phyloP scores from a whole-genome alignment of 1,140 invertebrate species.

The Bombus pascuorum region DNA sequence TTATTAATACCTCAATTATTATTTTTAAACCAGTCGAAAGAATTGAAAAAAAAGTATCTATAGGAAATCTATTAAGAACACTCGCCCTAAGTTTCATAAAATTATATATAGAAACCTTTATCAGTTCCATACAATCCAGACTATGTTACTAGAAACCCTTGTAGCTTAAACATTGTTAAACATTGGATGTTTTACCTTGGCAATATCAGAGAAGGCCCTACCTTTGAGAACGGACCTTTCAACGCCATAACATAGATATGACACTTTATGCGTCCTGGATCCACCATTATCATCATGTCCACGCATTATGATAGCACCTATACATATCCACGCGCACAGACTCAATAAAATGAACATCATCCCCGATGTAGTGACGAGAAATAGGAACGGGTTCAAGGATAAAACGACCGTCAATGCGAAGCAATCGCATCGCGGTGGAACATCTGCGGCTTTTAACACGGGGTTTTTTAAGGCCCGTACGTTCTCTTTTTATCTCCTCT shows the following conservation, averaged over 20 bases:
- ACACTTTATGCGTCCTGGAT: not conserved
- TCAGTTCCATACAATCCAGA: not conserved
- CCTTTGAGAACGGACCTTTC: not conserved
- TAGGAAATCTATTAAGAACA: not conserved
- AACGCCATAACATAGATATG: not conserved
- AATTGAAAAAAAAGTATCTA: not conserved
- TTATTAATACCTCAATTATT: not conserved
- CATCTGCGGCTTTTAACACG: not conserved
- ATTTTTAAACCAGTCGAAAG: not conserved
- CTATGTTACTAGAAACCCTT: not conserved
- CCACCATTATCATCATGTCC: not conserved
- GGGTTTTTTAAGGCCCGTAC: too few species aligned
- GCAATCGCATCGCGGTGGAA: not conserved
- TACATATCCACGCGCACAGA: too few species aligned
- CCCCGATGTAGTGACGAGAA: not conserved
- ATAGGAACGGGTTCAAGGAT: constrained; percentile 10
- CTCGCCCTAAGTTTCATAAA: not conserved
- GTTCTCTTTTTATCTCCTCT: not conserved
- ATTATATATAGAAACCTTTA: not conserved
- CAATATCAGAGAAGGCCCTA: not conserved
- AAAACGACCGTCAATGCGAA: not conserved
- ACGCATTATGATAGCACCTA: not conserved
- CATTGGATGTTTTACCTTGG: not conserved
- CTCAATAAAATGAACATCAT: not conserved
- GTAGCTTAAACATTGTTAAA: not conserved